A percentile compares a stretch with the other conserved stretches of the same genome.
These are phyloP conservation scores for Prosopocoilus inquinatus DNA, from an alignment of 2,888 invertebrate genomes.

Conservation along the genomic window DNA sequence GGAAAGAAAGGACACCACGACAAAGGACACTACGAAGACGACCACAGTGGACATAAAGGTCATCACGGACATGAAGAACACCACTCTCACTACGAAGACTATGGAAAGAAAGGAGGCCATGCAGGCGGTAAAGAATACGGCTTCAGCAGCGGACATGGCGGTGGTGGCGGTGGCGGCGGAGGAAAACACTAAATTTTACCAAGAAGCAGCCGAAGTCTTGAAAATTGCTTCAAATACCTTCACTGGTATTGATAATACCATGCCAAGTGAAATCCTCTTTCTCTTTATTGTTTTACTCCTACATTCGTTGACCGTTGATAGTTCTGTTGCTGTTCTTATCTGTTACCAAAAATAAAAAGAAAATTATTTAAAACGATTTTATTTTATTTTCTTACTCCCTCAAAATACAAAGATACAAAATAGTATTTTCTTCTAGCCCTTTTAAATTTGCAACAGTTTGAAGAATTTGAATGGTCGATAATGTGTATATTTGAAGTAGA, in stretches of 20 bases:
- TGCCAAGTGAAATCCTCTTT: constrained; percentile 1
- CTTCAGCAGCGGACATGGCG: constrained; percentile 13
- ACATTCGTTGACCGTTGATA: constrained; percentile 12
- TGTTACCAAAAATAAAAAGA: constrained; percentile 24
- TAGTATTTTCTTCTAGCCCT: no score
- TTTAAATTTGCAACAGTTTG: no score
- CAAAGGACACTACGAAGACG: constrained; percentile 77
- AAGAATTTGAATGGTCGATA: no score
- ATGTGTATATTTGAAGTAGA: no score
- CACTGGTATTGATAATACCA: background rate
- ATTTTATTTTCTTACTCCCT: no score
- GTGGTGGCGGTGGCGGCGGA: constrained; percentile 7
- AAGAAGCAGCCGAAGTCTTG: constrained; percentile 18
- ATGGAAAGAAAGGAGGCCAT: constrained; percentile 79
- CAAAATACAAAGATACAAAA: no score
- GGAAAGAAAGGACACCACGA: constrained; percentile 79
- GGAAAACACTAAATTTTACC: constrained; percentile 14
- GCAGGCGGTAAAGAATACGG: constrained; percentile 79
- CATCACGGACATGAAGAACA: constrained; percentile 62
- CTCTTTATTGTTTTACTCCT: constrained; percentile 10
- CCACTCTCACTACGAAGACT: constrained; percentile 57
- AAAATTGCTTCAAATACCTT: no score
- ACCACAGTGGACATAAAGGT: constrained; percentile 77
- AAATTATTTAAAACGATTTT: no score
- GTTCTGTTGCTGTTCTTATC: constrained; percentile 13